Evolutionary conservation across 2,888 invertebrate genomes (phyloP), one percentile per base, ranked within the genome.

Genomic region (Coenonympha glycerion): DNA sequence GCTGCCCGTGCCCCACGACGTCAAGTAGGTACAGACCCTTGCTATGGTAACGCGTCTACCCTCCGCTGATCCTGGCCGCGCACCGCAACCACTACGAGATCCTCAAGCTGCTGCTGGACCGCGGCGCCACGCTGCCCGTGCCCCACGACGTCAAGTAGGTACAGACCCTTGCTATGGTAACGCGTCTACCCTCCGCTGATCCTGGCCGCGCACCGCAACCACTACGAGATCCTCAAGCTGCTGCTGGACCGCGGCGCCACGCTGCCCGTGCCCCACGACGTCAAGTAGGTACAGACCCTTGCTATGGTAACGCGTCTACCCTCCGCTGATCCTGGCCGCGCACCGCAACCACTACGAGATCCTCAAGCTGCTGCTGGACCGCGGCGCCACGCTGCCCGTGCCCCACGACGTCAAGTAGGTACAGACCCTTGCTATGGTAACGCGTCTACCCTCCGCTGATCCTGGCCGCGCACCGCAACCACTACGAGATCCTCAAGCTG

Each of bases 11-110:
- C 96, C 96, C 47, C 96, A 96, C 87, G 95, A 96, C 86, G 95
- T 95, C 73, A 93, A 94, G 93, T 94, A 88, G 88, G 85, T 85
- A 82, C 90, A 80, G 73, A 53, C 52, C n/a, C n/a, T n/a, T n/a
- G n/a, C n/a, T n/a, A n/a, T n/a, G n/a, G n/a, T n/a, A n/a, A n/a
- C n/a, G n/a, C n/a, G n/a, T n/a, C n/a, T n/a, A n/a, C n/a, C n/a
- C n/a, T n/a, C 98, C 98, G 0, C 89, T 98, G 46, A 96, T 97
- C 70, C 89, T 98, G 62, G 98, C 98, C 2, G 96, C 97, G 13
- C 98, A 98, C 76, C 92, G 95, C 77, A 97, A 98, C 87, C 98
- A 98, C 87, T 98, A 98, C 79, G 98, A 98, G 88, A 98, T 98
- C 69, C 90, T 98, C 44, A 98, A 98, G 88, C 92, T 98, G 59